Conservation (phyloP, 1,140 invertebrate genomes). For the Habropoda laboriosa region DNA sequence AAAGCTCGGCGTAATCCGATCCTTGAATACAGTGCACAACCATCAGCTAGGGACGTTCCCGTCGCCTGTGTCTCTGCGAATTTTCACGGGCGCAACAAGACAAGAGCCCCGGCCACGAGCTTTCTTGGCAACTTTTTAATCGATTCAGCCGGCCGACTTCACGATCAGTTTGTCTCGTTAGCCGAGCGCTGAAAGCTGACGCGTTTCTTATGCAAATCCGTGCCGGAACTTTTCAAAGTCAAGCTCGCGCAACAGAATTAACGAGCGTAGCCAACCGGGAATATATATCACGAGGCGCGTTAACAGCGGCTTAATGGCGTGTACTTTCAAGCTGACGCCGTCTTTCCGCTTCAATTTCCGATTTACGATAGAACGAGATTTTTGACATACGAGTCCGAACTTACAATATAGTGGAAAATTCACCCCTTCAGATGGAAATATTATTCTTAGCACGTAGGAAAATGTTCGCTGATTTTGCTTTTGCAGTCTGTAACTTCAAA, state of each 20-base stretch:
- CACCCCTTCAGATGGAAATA: too few relatives aligned
- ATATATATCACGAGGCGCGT: not conserved
- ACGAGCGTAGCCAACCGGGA: too few relatives aligned
- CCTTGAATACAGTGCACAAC: too few relatives aligned
- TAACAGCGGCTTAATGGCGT: not conserved
- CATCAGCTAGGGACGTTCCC: not conserved
- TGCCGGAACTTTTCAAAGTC: constrained; percentile 12
- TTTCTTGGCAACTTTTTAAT: constrained; percentile 13
- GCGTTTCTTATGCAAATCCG: constrained; percentile 25
- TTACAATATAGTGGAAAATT: too few relatives aligned
- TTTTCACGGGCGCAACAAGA: not conserved
- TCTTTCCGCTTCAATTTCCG: not conserved
- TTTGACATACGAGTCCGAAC: too few relatives aligned
- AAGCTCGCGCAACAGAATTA: not conserved
- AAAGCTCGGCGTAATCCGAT: not conserved
- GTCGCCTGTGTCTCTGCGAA: not conserved
- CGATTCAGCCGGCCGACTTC: not conserved
- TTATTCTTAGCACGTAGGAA: too few relatives aligned
- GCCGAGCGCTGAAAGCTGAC: not conserved
- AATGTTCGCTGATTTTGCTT: too few relatives aligned
- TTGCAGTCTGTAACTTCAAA: too few relatives aligned
- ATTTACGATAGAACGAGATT: not conserved
- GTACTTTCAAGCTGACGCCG: not conserved
- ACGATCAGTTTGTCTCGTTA: constrained; percentile 21
- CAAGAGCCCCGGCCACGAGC: not conserved